phyloP scores from a whole-genome alignment of 2,113 vertebrate species.

The Chionodraco myersi region DNA sequence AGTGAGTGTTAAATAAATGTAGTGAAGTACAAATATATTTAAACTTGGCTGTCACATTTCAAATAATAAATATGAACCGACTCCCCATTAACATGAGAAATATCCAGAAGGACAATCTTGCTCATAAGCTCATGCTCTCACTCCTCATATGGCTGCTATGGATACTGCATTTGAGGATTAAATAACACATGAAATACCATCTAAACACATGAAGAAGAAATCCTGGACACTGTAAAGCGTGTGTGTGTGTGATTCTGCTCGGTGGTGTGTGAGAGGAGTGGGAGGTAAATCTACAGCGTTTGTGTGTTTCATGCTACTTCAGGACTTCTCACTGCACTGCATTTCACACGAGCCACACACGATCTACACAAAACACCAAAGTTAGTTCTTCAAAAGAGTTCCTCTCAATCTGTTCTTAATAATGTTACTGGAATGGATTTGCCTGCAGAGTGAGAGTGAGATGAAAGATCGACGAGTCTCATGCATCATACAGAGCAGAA shows the following conservation, averaged over 20 bases:
- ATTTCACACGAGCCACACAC: conserved; percentile 50
- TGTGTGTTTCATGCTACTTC: conserved; percentile 56
- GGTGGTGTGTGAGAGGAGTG: conserved; percentile 41
- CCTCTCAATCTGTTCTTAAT: neutral
- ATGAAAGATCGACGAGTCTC: neutral
- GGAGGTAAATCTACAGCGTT: conserved; percentile 46
- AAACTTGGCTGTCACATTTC: conserved; percentile 1
- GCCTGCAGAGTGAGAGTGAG: neutral
- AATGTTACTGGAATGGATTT: neutral
- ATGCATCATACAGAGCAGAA: neutral
- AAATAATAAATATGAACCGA: conserved; percentile 16
- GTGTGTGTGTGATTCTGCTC: too few relatives aligned
- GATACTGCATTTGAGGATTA: conserved; percentile 38
- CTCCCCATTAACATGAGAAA: conserved; percentile 16
- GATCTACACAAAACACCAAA: neutral
- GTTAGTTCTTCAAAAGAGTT: conserved; percentile 1
- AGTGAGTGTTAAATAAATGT: too few relatives aligned
- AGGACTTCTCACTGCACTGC: conserved; percentile 36
- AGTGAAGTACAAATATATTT: neutral
- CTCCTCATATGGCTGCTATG: conserved; percentile 47
- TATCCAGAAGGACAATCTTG: conserved; percentile 45
- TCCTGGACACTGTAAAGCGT: too few relatives aligned
- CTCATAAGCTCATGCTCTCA: conserved; percentile 40
- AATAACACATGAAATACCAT: conserved; percentile 28
- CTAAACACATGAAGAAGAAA: neutral